Evolutionary conservation across 2,113 vertebrate genomes (phyloP), one percentile per base, ranked within the genome.

Genomic region (Poicephalus meyeri): DNA sequence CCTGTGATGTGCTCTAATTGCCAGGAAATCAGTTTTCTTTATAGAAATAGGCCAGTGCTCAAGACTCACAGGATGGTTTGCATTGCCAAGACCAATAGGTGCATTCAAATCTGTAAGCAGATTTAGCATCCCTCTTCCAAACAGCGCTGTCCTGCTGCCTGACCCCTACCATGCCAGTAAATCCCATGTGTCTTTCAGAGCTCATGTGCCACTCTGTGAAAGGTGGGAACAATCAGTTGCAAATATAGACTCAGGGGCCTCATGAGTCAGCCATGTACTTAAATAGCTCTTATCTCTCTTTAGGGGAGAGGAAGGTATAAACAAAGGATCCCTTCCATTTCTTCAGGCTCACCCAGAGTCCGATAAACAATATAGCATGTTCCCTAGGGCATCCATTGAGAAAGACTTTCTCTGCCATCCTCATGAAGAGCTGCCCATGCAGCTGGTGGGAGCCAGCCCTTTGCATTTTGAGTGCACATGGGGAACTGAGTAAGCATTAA

Each of bases 1-100:
- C 56, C 35, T 81, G 80, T 39, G 76, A 85, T 95, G 74, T 61
- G 69, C 46, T 90, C 61, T 91, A 71, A 95, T 95, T 96, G 89
- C 64, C 79, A 96, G 69, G 84, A 97, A 95, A 82, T 77, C 50
- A 86, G 86, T 92, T 94, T 88, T 89, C 74, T 92, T 78, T 95
- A 80, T 93, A 68, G 66, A 87, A 96, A 78, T 97, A 83, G 86
- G 91, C 97, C 89, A 91, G 46, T 60, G 72, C 83, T 96, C 92
- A 78, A 61, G 86, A 81, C 88, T 91, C 96, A 91, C 21, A 68
- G 56, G 47, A 74, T 70, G 72, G 77, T 47, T 94, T 89, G 39
- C 37, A 16, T 63, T 90, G 87, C 61, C 50, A 85, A 95, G 95
- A 96, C 74, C 50, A 92, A 83, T 33, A 50, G 50, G 35, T 68